Evolutionary conservation across 2,113 vertebrate genomes (phyloP), one percentile per base, ranked within the genome.

Genomic region (Gambusia affinis): DNA sequence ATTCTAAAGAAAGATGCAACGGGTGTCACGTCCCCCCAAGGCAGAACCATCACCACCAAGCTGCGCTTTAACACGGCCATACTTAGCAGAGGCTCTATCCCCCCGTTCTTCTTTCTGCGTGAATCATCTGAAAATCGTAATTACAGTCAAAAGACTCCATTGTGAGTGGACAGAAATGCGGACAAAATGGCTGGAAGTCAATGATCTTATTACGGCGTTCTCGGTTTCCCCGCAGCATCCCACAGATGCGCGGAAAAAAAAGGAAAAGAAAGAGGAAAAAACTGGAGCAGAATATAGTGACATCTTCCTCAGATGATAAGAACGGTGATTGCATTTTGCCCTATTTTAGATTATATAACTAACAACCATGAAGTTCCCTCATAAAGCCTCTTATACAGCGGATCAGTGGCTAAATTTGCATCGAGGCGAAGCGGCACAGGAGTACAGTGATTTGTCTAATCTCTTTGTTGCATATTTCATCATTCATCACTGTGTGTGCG

Each of bases 331-430:
- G 86, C 89, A 90, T 94, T 93, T 91, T 91, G 90, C 71, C 87
- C 91, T 83, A 89, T 92, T 94, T 93, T 88, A 91, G 93, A 94
- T 94, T 91, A 92, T 92, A 92, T 90, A 92, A 92, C 92, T 93
- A 94, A 95, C 91, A 94, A 91, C 88, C 94, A 89, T 95, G 92
- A 94, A 92, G 88, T 92, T 92, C 87, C 88, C 84, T 68, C 85
- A 93, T 92, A 94, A 95, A 94, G 93, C 94, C 93, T 93, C 93
- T 95, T 95, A 95, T 85, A 90, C 86, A 90, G 86, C 83, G 88
- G 91, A 94, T 95, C 93, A 94, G 92, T 89, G 91, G 72, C 85
- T 88, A 89, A 78, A 93, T 94, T 95, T 92, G 93, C 93, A 94
- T 95, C 75, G 79, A 90, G 89, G 79, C 88, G 72, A 88, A 90